A percentile compares a stretch with the other conserved stretches of the same genome.
Conservation (phyloP, 2,888 invertebrate genomes). For the Panopea generosa region DNA sequence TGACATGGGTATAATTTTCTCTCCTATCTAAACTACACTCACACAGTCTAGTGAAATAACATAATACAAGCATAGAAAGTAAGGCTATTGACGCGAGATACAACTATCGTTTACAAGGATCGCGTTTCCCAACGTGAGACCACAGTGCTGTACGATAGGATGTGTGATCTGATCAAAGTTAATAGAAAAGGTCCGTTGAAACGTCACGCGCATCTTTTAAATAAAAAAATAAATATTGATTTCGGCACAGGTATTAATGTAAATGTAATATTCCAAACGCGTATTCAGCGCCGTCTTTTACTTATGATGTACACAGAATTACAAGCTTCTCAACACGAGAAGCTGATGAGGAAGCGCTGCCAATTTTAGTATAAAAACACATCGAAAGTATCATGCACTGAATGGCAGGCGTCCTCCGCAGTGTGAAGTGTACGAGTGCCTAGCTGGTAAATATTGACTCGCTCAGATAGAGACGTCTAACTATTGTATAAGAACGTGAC, state of each 20-base stretch:
- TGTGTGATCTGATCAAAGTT: neutral
- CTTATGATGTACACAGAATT: no score
- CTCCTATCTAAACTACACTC: slow-evolving; percentile 35
- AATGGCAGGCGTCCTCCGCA: no score
- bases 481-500: no score
- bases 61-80: slow-evolving; percentile 10
- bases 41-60: slow-evolving; percentile 26
- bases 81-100: slow-evolving; percentile 9
- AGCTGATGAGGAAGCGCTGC: no score
- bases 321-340: no score
- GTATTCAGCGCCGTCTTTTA: no score
- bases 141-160: neutral
- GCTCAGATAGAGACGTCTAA: no score
- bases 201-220: slow-evolving; percentile 7
- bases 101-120: slow-evolving; percentile 7
- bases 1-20: slow-evolving; percentile 5
- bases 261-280: no score
- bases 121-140: neutral
- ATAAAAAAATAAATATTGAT: neutral
- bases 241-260: slow-evolving; percentile 1
- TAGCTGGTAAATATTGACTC: no score
- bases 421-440: no score
- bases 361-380: no score
- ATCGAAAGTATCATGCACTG: no score
- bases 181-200: neutral